These are phyloP conservation scores for Prionailurus viverrinus DNA, from an alignment of 2,113 vertebrate genomes.

Conservation along the genomic window DNA sequence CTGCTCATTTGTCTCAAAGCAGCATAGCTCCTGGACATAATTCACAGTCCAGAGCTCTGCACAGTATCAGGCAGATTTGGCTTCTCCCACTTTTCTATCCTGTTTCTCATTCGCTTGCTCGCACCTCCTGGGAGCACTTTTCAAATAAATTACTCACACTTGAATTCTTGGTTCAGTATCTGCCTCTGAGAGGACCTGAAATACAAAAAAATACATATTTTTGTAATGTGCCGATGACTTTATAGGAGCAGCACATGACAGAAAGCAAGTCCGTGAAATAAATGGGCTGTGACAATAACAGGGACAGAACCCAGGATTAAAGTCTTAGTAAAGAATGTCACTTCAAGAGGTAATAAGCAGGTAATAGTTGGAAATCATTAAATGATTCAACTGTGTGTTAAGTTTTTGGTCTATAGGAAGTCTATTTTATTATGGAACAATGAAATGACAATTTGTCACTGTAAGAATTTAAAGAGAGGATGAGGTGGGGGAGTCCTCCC, in stretches of 20 bases:
- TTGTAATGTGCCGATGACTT: neutral
- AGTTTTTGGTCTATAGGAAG: neutral
- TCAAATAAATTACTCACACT: neutral
- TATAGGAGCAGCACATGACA: neutral
- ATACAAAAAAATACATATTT: neutral
- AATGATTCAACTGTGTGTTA: neutral
- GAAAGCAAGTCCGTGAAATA: neutral
- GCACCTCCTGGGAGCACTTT: neutral
- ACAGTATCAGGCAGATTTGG: rapidly evolving
- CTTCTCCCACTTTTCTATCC: neutral
- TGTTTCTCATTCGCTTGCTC: rapidly evolving
- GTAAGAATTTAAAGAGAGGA: neutral
- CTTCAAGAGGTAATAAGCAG: neutral
- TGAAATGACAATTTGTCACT: neutral
- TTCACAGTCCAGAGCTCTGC: neutral
- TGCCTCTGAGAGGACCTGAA: neutral
- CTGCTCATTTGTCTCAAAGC: neutral
- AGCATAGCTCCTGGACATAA: rapidly evolving
- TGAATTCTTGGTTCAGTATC: neutral
- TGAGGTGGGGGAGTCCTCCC: rapidly evolving
- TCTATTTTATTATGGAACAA: neutral
- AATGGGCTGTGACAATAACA: neutral
- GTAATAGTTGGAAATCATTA: neutral
- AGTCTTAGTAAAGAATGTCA: neutral
- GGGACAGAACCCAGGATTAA: neutral